A percentile compares a stretch with the other conserved stretches of the same genome.
phyloP scores from a whole-genome alignment of 1,140 invertebrate genomes.

The Diachasma alloeum region DNA sequence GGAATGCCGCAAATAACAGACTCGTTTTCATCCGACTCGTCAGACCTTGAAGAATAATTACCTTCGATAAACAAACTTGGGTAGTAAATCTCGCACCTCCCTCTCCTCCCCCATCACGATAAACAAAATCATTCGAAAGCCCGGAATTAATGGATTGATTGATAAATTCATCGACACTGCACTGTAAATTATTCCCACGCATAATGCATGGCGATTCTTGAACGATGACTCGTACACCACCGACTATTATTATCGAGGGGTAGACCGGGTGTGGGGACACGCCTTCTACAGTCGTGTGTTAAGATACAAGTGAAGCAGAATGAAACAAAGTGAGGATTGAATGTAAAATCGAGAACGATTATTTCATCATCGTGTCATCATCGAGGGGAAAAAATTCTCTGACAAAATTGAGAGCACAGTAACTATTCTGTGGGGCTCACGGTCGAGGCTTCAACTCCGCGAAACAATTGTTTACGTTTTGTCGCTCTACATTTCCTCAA shows the following conservation, averaged over 20 bases:
- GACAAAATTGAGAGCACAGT: background rate
- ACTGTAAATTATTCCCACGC: slow-evolving; percentile 10
- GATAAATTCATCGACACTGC: background rate
- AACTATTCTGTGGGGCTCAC: too few species aligned
- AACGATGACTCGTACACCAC: slow-evolving; percentile 17
- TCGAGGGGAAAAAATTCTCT: background rate
- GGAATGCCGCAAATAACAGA: too few species aligned
- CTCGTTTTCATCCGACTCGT: too few species aligned
- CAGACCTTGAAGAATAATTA: too few species aligned
- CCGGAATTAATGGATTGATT: background rate
- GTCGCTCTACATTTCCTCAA: too few species aligned
- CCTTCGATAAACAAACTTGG: too few species aligned
- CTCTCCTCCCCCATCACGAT: background rate
- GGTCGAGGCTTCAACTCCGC: too few species aligned
- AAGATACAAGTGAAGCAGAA: background rate
- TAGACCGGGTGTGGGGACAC: slow-evolving; percentile 20
- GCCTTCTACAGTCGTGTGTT: slow-evolving; percentile 20
- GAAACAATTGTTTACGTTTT: too few species aligned
- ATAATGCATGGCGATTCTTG: slow-evolving; percentile 25
- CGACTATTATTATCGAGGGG: slow-evolving; percentile 27
- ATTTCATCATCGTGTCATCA: background rate
- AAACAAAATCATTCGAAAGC: background rate
- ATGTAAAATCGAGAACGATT: background rate
- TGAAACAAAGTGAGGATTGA: background rate
- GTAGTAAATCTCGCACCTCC: background rate